Percentiles rank a stretch among this genome's conserved stretches.
Evolutionary conservation across 2,888 invertebrate species (phyloP).

Genomic region (Sceliomorpha sp.): DNA sequence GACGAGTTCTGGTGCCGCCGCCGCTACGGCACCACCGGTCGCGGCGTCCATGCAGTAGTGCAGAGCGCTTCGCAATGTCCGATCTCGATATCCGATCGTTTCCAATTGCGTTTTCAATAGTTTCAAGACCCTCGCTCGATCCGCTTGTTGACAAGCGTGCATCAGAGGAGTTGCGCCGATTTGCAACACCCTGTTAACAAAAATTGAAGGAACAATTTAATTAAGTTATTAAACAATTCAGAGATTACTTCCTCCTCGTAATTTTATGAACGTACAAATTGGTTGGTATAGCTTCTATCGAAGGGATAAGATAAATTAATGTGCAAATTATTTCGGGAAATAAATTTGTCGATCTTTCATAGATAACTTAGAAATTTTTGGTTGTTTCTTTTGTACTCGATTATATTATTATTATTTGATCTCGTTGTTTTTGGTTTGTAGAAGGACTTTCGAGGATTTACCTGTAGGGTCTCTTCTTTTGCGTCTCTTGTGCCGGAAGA

Average conservation of each 20-base stretch:
- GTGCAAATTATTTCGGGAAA: too few relatives aligned
- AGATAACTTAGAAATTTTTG: too few relatives aligned
- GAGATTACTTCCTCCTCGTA: too few relatives aligned
- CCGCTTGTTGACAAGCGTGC: constrained; percentile 95
- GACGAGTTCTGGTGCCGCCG: constrained; percentile 92
- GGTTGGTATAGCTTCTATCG: too few relatives aligned
- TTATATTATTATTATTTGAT: too few relatives aligned
- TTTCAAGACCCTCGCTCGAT: constrained; percentile 88
- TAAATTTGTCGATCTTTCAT: too few relatives aligned
- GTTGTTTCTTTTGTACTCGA: too few relatives aligned
- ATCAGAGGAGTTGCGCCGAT: constrained; percentile 91
- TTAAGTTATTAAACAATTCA: neutral
- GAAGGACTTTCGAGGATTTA: too few relatives aligned
- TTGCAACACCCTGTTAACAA: constrained; percentile 76
- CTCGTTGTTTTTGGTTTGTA: too few relatives aligned
- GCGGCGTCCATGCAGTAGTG: constrained; percentile 93
- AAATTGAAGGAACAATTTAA: neutral
- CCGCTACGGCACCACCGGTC: constrained; percentile 85
- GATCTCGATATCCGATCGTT: constrained; percentile 87
- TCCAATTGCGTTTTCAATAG: constrained; percentile 86
- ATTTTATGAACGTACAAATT: too few relatives aligned
- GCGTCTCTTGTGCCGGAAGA: constrained; percentile 60
- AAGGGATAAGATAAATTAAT: too few relatives aligned
- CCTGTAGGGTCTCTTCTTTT: constrained; percentile 74
- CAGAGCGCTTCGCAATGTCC: constrained; percentile 91